phyloP scores from a whole-genome alignment of 1,140 invertebrate species.

The Pseudomyrmex sp. region DNA sequence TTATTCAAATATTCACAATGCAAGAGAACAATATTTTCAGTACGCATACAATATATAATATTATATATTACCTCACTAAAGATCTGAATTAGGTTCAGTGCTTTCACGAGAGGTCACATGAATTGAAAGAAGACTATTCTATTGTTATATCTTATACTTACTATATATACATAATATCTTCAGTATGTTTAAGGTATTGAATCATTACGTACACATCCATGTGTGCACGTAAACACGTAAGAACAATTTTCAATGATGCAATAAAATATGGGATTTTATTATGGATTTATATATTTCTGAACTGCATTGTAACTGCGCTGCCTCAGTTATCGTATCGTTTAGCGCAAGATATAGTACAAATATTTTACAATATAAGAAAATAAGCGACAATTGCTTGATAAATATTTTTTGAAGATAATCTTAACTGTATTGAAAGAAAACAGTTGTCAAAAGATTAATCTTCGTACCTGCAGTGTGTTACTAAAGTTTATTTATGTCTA shows the following conservation, averaged over 20 bases:
- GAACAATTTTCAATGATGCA: neutral
- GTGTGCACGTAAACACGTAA: no score
- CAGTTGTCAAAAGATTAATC: neutral
- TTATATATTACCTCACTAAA: slow-evolving; percentile 27
- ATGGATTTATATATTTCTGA: neutral
- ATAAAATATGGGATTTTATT: slow-evolving; percentile 8
- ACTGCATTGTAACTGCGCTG: neutral
- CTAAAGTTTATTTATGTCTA: neutral
- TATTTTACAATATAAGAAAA: slow-evolving; percentile 40
- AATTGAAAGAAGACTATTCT: slow-evolving; percentile 31
- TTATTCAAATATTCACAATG: slow-evolving; percentile 45
- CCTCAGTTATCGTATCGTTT: slow-evolving; percentile 4
- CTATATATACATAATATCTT: slow-evolving; percentile 3
- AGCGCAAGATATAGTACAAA: slow-evolving; percentile 12
- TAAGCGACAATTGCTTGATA: slow-evolving; percentile 13
- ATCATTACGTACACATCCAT: neutral
- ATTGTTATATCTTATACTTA: slow-evolving; percentile 9
- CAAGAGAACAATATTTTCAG: slow-evolving; percentile 26
- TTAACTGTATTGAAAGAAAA: slow-evolving; percentile 2
- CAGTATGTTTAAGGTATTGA: slow-evolving; percentile 1
- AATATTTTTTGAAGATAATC: neutral
- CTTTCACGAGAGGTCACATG: slow-evolving; percentile 7
- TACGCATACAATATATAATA: neutral
- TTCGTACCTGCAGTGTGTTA: neutral
- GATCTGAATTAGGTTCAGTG: slow-evolving; percentile 11